Conservation (phyloP, 2,113 vertebrate genomes). For the Lasiurus borealis region DNA sequence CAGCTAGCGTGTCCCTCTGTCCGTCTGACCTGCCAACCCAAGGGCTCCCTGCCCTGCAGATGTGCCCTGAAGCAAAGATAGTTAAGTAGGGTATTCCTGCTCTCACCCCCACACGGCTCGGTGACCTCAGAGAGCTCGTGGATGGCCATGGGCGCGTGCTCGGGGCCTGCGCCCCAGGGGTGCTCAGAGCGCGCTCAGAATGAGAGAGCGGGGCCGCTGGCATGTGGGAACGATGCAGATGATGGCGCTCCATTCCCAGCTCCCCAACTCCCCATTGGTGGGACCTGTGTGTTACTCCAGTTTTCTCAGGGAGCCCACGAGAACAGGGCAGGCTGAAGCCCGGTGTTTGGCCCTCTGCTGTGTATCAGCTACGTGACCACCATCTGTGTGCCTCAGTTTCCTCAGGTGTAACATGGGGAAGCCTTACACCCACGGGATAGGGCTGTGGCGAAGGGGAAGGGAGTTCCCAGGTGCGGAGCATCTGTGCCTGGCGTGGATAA, state of each 20-base stretch:
- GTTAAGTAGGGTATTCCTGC: background rate
- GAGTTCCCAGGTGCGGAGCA: background rate
- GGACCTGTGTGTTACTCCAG: background rate
- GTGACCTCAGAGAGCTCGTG: accelerated
- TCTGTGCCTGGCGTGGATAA: background rate
- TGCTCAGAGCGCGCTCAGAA: background rate
- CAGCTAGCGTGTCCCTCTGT: too few species aligned
- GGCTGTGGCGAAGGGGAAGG: background rate
- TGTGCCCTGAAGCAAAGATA: background rate
- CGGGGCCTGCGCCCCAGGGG: background rate
- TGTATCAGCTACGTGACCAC: background rate
- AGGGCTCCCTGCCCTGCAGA: background rate
- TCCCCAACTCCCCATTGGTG: background rate
- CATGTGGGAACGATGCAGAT: background rate
- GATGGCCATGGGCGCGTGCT: background rate
- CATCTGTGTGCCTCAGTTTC: background rate
- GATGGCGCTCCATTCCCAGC: background rate
- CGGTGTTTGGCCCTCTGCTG: background rate
- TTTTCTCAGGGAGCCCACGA: background rate
- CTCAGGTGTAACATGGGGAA: background rate
- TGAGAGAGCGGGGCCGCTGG: too few species aligned
- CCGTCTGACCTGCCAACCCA: accelerated
- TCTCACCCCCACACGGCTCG: accelerated
- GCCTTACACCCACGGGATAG: background rate
- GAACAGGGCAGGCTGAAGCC: background rate